Evolutionary conservation across 2,113 vertebrate genomes (phyloP).

Genomic region (Eptatretus burgeri): DNA sequence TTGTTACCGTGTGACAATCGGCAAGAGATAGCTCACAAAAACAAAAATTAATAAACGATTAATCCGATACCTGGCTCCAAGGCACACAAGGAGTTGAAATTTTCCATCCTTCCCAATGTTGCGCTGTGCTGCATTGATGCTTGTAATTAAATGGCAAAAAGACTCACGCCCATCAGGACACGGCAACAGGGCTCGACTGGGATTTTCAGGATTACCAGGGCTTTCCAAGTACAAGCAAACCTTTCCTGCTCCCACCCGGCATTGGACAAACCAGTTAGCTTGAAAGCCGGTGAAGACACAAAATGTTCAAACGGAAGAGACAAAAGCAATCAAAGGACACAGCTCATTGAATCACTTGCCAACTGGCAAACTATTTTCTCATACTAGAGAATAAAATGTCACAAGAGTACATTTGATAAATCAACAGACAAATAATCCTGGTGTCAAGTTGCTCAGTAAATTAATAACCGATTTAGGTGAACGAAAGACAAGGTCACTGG

Average conservation of each 20-base stretch:
- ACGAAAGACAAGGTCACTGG: no score
- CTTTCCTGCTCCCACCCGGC: conserved; percentile 37
- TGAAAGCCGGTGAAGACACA: no score
- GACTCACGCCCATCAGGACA: conserved; percentile 24
- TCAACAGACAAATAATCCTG: no score
- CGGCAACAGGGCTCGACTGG: conserved; percentile 69
- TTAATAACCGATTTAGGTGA: no score
- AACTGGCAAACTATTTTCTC: no score
- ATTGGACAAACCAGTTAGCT: no score
- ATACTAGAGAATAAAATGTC: no score
- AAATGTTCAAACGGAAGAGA: no score
- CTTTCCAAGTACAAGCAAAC: conserved; percentile 77
- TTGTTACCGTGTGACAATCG: background rate
- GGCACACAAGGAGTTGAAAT: conserved; percentile 92
- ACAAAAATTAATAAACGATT: background rate
- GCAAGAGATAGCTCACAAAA: background rate
- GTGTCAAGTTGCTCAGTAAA: no score
- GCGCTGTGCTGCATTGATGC: conserved; percentile 62
- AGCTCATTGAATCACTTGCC: no score
- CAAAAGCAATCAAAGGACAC: no score
- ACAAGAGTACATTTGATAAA: no score
- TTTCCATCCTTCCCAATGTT: conserved; percentile 97
- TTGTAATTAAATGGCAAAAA: conserved; percentile 71
- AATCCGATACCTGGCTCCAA: conserved; percentile 51
- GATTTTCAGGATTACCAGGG: conserved; percentile 38